Base-by-base conservation (phyloP, 2,113 vertebrate genomes). In the Phalacrocorax carbo region DNA sequence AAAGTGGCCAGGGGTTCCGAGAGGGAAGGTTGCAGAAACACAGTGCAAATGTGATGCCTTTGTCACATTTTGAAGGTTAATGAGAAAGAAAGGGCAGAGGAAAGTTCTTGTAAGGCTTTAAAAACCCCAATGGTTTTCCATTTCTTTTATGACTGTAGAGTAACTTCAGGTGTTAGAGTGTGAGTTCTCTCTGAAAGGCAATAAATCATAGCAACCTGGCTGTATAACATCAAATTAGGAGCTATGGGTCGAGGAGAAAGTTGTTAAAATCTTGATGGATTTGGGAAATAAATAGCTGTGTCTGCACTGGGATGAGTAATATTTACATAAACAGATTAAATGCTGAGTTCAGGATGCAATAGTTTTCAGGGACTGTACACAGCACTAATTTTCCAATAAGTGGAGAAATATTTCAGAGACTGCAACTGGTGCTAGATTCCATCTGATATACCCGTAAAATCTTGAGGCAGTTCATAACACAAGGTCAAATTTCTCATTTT, bases 401-500 rank as follows among this genome's bases (percentile, higher is more conserved):
- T 6, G 78, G 64, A 81, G 40, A 77, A 91, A 70, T 82, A 58
- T 48, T 86, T 93, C 48, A 79, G 40, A 78, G 70, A n/a, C 44
- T 95, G 22, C 12, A 77, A 46, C 49, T 40, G 14, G 69, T 79
- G 34, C 68, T 86, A 57, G 32, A 61, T 57, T 87, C 68, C 48
- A 13, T 44, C 79, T 65, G 36, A 55, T 57, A 36, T 16, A 62
- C 52, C 78, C 6, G 2, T 68, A 84, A 51, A 61, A 54, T 94
- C 73, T 81, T 55, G 21, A 86, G 38, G 48, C 79, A 61, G 48
- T 87, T 92, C 34, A 46, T 90, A 93, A 66, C 23, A 40, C 60
- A 84, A 89, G 40, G 68, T 88, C 82, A 81, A 79, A 52, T 88
- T 94, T 95, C 68, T 90, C 75, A 81, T 80, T 93, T 94, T 94